phyloP scores from a whole-genome alignment of 2,797 vertebrate genomes.

The Notolabrus celidotus region DNA sequence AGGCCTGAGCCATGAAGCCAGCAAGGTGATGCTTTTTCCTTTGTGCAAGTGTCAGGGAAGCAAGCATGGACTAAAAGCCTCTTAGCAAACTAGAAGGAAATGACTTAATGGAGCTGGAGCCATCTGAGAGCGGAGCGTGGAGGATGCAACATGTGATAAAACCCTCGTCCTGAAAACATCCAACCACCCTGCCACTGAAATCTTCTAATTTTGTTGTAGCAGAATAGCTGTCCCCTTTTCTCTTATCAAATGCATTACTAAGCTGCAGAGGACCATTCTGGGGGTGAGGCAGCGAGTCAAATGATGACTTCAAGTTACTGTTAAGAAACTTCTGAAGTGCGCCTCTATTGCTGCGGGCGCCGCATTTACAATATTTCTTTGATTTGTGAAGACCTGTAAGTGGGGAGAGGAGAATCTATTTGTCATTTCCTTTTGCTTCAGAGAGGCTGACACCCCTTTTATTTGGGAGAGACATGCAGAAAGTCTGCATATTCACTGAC shows the following conservation, averaged over 20 bases:
- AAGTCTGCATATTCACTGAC: background rate
- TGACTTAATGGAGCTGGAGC: slow-evolving; percentile 84
- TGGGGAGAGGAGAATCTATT: background rate
- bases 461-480: background rate
- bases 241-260: slow-evolving; percentile 63
- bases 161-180: slow-evolving; percentile 55
- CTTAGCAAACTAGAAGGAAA: slow-evolving; percentile 82
- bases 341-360: background rate
- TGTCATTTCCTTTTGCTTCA: background rate
- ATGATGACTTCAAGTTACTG: slow-evolving; percentile 56
- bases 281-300: slow-evolving; percentile 64
- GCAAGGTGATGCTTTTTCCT: slow-evolving; percentile 47
- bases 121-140: slow-evolving; percentile 70
- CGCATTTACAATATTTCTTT: slow-evolving; percentile 7
- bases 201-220: slow-evolving; percentile 71
- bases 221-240: slow-evolving; percentile 58
- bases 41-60: slow-evolving; percentile 67
- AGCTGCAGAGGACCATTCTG: slow-evolving; percentile 52
- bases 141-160: slow-evolving; percentile 66
- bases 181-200: slow-evolving; percentile 64
- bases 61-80: slow-evolving; percentile 84
- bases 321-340: slow-evolving; percentile 25
- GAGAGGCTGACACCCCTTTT: background rate
- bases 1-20: slow-evolving; percentile 45
- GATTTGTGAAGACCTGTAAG: background rate